These are phyloP conservation scores for Brenthis ino DNA, from an alignment of 2,888 invertebrate species.

Conservation along the genomic window DNA sequence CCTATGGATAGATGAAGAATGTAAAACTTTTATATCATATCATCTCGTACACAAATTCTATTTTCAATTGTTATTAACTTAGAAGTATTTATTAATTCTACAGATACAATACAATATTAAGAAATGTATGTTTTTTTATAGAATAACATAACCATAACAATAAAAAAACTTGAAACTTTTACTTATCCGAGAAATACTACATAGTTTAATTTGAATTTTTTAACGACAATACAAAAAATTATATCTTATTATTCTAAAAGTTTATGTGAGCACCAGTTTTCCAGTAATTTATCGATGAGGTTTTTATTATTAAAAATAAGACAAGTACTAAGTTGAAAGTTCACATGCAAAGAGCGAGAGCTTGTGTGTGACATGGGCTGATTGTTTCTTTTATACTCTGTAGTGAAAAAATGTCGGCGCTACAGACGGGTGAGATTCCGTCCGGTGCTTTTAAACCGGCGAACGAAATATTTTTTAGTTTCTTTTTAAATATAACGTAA, in stretches of 20 bases:
- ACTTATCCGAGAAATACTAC: too few relatives aligned
- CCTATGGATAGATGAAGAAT: not conserved
- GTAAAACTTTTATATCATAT: conserved; percentile 1
- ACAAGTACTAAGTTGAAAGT: conserved; percentile 4
- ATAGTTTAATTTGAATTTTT: too few relatives aligned
- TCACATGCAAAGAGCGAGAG: conserved; percentile 5
- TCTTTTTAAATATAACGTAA: not conserved
- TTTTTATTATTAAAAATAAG: not conserved
- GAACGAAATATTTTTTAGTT: not conserved
- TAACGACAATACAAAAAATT: too few relatives aligned
- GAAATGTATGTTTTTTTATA: too few relatives aligned
- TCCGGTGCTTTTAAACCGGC: conserved; percentile 4
- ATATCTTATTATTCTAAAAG: too few relatives aligned
- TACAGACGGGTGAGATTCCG: not conserved
- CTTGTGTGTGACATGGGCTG: conserved; percentile 16
- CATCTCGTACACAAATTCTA: conserved; percentile 1
- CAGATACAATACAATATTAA: not conserved
- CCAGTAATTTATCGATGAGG: too few relatives aligned
- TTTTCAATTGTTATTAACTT: not conserved
- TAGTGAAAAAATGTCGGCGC: conserved; percentile 7
- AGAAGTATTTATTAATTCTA: not conserved
- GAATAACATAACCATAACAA: too few relatives aligned
- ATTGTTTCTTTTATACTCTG: conserved; percentile 25
- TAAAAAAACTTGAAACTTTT: too few relatives aligned
- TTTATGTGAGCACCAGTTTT: too few relatives aligned